Base-by-base conservation (phyloP, 1,140 invertebrate species). In the Trachymyrmex cornetzi region DNA sequence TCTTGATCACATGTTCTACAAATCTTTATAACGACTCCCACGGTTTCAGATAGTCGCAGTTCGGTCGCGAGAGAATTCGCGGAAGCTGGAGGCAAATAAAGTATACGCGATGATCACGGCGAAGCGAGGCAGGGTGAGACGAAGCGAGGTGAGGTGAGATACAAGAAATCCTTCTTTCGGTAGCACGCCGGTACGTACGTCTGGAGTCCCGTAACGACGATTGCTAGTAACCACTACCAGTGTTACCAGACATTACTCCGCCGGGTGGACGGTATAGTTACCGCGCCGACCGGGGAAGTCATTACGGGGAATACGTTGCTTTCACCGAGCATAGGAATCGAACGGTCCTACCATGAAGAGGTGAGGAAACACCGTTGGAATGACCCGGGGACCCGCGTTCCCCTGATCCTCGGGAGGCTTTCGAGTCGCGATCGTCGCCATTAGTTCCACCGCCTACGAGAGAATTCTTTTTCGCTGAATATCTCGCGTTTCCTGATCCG, bases 141-240 rank as follows among this genome's bases (percentile, higher is more conserved):
- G 57, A 50, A 11, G 38, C 34, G 57, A 55, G 82, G 59, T 57
- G 66, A 81, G 61, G 50, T 24, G 24, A 38, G 55, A 69, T 75
- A 85, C 57, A 59, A 80, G 63, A 72, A 53, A 82, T 77, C 50
- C 80, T 77, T 90, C 80, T 85, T 87, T 85, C 77, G 85, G 92
- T 91, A 88, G 84, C 74, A 77, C 85, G 91, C 87, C 90, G 91
- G 91, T 93, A 87, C 48, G 19, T 80, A 90, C 89, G 90, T 89
- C 69, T 85, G 86, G 84, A 93, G 92, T 93, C 92, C 93, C 93
- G 93, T 93, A 93, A 93, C 89, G 91, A 89, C 91, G 89, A 92
- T 88, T 85, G 88, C 64, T 86, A 91, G 89, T 92, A 90, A 87
- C 80, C 87, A 93, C 90, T 92, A 90, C 87, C 77, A 87, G 87